Evolutionary conservation across 2,888 invertebrate genomes (phyloP).

Genomic region (Vesta saturnalis): DNA sequence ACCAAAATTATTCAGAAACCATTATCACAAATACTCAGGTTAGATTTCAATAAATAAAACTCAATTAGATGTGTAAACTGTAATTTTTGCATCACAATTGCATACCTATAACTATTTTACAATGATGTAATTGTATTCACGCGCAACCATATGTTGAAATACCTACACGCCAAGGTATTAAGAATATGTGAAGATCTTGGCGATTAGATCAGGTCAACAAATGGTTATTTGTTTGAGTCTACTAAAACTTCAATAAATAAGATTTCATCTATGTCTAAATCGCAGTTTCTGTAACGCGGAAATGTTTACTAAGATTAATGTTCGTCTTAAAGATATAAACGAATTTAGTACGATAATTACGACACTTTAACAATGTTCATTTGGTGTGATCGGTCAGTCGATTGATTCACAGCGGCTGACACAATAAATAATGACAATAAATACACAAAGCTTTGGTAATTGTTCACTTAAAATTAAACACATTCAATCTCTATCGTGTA

Average conservation of each 20-base stretch:
- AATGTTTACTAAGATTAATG: conserved; percentile 19
- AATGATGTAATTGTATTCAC: conserved; percentile 37
- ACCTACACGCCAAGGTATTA: conserved; percentile 39
- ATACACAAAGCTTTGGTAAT: conserved; percentile 39
- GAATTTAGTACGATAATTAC: conserved; percentile 20
- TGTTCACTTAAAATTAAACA: conserved; percentile 32
- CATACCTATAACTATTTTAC: conserved; percentile 46
- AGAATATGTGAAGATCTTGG: conserved; percentile 22
- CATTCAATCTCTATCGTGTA: conserved; percentile 71
- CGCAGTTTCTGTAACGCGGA: conserved; percentile 24
- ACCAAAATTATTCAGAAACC: conserved; percentile 10
- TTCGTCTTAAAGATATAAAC: conserved; percentile 4
- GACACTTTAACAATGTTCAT: conserved; percentile 9
- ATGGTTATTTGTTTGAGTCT: conserved; percentile 32
- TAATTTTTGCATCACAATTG: conserved; percentile 51
- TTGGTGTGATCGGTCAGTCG: conserved; percentile 40
- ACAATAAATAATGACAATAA: conserved; percentile 45
- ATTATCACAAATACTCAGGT: not conserved
- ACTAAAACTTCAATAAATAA: conserved; percentile 30
- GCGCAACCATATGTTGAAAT: conserved; percentile 33
- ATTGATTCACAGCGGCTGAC: conserved; percentile 52
- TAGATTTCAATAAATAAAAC: conserved; percentile 30
- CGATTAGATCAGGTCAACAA: conserved; percentile 26
- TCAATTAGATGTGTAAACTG: conserved; percentile 51
- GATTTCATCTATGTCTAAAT: conserved; percentile 27